Conservation (phyloP, 2,113 vertebrate species). For the Pachypanchax playfairii region DNA sequence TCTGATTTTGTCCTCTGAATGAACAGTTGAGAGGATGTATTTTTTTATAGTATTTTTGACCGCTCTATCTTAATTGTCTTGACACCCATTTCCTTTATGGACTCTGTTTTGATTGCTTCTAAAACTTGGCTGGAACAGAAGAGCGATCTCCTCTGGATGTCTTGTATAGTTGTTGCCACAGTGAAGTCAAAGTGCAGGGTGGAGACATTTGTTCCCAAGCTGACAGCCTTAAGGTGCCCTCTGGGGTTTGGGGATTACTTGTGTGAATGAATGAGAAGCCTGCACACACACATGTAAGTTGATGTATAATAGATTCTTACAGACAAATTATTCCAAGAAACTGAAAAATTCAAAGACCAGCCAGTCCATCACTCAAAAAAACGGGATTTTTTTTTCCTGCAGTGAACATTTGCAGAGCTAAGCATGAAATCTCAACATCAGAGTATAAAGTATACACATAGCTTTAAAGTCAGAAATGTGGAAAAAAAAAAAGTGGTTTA, state of each 20-base stretch:
- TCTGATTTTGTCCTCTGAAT: constrained; percentile 20
- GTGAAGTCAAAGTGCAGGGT: constrained; percentile 32
- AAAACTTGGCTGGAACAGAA: constrained; percentile 18
- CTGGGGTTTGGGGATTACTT: constrained; percentile 5
- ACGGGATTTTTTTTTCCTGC: too few relatives aligned
- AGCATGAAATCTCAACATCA: too few relatives aligned
- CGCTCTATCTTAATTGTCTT: constrained; percentile 35
- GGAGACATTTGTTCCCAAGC: constrained; percentile 23
- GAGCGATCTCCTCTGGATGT: constrained; percentile 22
- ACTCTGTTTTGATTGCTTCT: constrained; percentile 18
- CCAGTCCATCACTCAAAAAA: too few relatives aligned
- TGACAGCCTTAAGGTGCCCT: constrained; percentile 47
- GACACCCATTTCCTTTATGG: constrained; percentile 28
- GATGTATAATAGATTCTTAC: not conserved
- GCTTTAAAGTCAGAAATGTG: too few relatives aligned
- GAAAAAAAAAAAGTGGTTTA: too few relatives aligned
- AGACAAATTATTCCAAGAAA: too few relatives aligned
- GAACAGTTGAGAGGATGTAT: constrained; percentile 16
- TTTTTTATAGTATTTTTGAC: constrained; percentile 18
- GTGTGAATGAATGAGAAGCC: constrained; percentile 9
- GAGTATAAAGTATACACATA: too few relatives aligned
- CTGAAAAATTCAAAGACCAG: too few relatives aligned
- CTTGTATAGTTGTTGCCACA: constrained; percentile 22
- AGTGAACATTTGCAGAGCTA: too few relatives aligned
- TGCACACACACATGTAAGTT: constrained; percentile 8